Base-by-base conservation (phyloP, 2,113 vertebrate genomes). In the Neodon shergylaensis region DNA sequence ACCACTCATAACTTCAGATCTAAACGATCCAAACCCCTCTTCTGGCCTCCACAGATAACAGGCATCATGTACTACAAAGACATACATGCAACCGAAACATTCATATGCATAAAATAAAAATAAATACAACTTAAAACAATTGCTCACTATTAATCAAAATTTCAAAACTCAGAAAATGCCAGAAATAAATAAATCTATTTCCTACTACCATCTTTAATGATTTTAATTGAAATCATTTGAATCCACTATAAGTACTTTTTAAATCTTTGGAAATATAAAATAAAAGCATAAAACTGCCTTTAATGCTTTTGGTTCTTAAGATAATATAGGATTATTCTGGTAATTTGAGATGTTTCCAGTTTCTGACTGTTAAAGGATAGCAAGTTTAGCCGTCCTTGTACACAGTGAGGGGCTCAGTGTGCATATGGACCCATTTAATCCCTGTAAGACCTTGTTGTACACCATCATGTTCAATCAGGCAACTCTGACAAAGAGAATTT, bases 81-180 rank as follows among this genome's bases (percentile, higher is more conserved):
- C 16, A 66, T 85, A 12, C 16, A 33, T 66, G 28, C 9, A 66
- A 26, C 5, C 2, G 1, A 84, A 44, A 33, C 39, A 44, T 5
- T 2, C 39, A 85, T 12, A 47, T 14, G 17, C 5, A 84, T 28
- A 19, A 33, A 84, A 44, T 84, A 47, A 92, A 94, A 84, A 65
- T 65, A 63, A 28, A 28, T 63, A 63, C 4, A 21, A 10, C 9
- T 42, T 24, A 61, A 83, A 83, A 58, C 16, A 94, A 81, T 81
- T 66, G 70, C 74, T 44, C 70, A 70, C 26, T 83, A 22, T 87
- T 86, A 93, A 89, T 78, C 42, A 88, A 78, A 0, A 83, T 74
- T 95, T 86, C 31, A 91, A 88, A 96, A 89, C 10, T 78, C 63
- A 96, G n/a, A 95, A 91, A 85, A 16, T 76, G 68, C 65, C 65